Evolutionary conservation across 2,888 invertebrate species (phyloP).

Genomic region (Epinotia bilunana): DNA sequence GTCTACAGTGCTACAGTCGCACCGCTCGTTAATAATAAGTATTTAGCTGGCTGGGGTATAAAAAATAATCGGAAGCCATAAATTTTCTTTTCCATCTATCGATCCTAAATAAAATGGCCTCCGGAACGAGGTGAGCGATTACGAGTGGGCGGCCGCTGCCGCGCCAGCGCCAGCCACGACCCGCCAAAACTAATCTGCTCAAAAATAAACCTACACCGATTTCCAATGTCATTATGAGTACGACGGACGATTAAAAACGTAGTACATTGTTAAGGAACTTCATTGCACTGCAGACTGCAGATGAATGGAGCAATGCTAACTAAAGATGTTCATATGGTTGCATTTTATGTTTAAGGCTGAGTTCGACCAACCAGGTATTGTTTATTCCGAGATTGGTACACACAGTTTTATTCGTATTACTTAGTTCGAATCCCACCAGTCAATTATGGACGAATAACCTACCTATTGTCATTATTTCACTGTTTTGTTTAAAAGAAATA

Average conservation of each 20-base stretch:
- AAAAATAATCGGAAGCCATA: constrained; percentile 28
- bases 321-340: no score
- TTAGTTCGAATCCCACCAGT: no score
- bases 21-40: not conserved
- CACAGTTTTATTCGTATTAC: not conserved
- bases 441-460: no score
- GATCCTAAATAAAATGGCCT: constrained; percentile 48
- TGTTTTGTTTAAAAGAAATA: no score
- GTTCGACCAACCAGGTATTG: not conserved
- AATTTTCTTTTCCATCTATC: constrained; percentile 44
- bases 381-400: not conserved
- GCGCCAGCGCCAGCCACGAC: constrained; percentile 35
- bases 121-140: constrained; percentile 50
- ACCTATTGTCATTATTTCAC: no score
- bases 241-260: not conserved
- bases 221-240: not conserved
- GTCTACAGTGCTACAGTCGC: not conserved
- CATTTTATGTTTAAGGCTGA: not conserved
- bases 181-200: constrained; percentile 14
- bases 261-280: no score
- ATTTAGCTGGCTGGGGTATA: not conserved
- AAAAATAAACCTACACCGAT: constrained; percentile 12
- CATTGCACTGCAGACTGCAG: no score
- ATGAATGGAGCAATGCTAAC: not conserved
- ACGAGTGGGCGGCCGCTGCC: constrained; percentile 48